Percentiles rank a stretch among this genome's conserved stretches.
These are phyloP conservation scores for Betta splendens DNA, from an alignment of 2,797 vertebrate genomes.

Conservation along the genomic window DNA sequence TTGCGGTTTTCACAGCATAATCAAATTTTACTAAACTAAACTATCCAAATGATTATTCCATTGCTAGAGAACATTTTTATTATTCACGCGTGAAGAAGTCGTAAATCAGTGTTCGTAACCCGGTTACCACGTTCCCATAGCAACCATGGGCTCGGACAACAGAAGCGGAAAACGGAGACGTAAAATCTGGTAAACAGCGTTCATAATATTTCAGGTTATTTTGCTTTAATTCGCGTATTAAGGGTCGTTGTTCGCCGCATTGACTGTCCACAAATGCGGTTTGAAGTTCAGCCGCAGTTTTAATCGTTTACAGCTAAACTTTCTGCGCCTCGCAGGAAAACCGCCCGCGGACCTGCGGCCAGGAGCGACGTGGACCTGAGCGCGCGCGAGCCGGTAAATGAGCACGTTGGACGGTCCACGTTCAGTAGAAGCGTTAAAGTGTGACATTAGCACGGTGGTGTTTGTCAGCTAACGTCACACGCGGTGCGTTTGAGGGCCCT, in stretches of 20 bases:
- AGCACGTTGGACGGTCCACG: too few relatives aligned
- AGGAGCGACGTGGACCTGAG: constrained; percentile 3
- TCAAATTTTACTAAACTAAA: not conserved
- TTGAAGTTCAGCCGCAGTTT: not conserved
- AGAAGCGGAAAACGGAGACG: constrained; percentile 35
- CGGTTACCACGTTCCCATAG: constrained; percentile 27
- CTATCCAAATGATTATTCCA: not conserved
- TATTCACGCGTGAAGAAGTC: not conserved
- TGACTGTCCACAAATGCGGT: not conserved
- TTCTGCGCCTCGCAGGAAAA: constrained; percentile 7
- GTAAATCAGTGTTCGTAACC: constrained; percentile 16
- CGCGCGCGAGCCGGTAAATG: constrained; percentile 9
- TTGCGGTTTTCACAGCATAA: too few relatives aligned
- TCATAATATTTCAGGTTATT: not conserved
- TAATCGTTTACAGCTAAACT: not conserved
- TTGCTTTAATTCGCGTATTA: not conserved
- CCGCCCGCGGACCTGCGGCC: not conserved
- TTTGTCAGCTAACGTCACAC: too few relatives aligned
- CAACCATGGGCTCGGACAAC: constrained; percentile 56
- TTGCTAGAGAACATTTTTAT: not conserved
- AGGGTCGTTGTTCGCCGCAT: not conserved
- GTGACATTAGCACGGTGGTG: too few relatives aligned
- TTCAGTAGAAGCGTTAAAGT: too few relatives aligned
- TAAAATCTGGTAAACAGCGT: constrained; percentile 41
- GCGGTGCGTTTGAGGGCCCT: too few relatives aligned